phyloP scores from a whole-genome alignment of 1,140 invertebrate genomes.

The Popillia japonica region DNA sequence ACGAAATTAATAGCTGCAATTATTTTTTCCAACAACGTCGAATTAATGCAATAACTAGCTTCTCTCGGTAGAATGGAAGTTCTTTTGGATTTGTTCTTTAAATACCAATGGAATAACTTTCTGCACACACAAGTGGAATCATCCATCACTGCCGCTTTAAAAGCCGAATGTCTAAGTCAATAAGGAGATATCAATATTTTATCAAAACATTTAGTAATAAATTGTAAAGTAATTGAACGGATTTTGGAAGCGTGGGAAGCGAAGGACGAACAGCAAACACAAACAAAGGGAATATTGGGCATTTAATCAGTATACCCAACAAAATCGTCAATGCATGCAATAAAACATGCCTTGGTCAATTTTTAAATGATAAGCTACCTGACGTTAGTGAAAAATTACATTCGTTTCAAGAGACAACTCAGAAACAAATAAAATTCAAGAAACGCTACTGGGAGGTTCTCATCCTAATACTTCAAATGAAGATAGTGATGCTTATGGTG shows the following conservation, averaged over 20 bases:
- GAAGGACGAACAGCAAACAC: slow-evolving; percentile 62
- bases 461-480: slow-evolving; percentile 55
- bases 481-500: slow-evolving; percentile 53
- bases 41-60: slow-evolving; percentile 64
- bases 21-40: slow-evolving; percentile 71
- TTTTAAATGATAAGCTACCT: slow-evolving; percentile 66
- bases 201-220: slow-evolving; percentile 60
- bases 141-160: slow-evolving; percentile 74
- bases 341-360: slow-evolving; percentile 61
- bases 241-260: slow-evolving; percentile 65
- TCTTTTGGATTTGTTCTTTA: slow-evolving; percentile 83
- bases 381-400: slow-evolving; percentile 69
- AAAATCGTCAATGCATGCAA: slow-evolving; percentile 65
- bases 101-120: slow-evolving; percentile 89
- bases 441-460: slow-evolving; percentile 62
- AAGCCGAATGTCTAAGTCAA: slow-evolving; percentile 51
- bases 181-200: slow-evolving; percentile 37
- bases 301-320: slow-evolving; percentile 66
- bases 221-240: slow-evolving; percentile 64
- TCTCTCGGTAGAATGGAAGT: slow-evolving; percentile 61
- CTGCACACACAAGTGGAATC: slow-evolving; percentile 85
- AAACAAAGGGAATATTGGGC: slow-evolving; percentile 62
- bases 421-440: slow-evolving; percentile 71
- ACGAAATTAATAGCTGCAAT: slow-evolving; percentile 76
- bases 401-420: slow-evolving; percentile 66